These are phyloP conservation scores for Micoletzkya japonica DNA, from an alignment of 2,888 invertebrate genomes.

Conservation along the genomic window DNA sequence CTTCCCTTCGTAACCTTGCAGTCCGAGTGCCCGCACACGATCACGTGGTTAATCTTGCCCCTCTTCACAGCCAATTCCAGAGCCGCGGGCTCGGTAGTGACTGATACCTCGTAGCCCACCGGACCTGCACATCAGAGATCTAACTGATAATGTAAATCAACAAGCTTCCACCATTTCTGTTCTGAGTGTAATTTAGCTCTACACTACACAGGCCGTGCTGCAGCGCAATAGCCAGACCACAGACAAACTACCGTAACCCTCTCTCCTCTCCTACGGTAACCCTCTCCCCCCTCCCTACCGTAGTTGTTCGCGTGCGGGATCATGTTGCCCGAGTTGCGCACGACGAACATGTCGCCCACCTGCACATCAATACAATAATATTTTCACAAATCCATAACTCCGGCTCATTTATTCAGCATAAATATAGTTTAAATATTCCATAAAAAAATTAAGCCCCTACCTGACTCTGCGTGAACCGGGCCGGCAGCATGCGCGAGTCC, in stretches of 20 bases:
- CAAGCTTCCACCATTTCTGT: neutral
- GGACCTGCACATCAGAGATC: conserved; percentile 41
- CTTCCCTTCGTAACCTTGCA: no score
- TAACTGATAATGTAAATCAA: conserved; percentile 1
- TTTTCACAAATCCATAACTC: neutral
- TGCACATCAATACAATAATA: conserved; percentile 68
- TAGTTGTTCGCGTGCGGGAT: conserved; percentile 89
- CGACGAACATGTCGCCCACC: conserved; percentile 96
- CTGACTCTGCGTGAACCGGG: conserved; percentile 82
- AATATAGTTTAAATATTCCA: neutral
- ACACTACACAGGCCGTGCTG: neutral
- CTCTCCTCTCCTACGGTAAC: neutral
- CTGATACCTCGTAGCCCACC: conserved; percentile 69
- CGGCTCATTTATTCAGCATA: no score
- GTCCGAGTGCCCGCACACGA: conserved; percentile 95
- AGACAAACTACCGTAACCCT: no score
- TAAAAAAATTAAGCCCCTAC: neutral
- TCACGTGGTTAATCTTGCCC: conserved; percentile 84
- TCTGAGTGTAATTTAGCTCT: neutral
- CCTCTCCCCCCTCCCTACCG: conserved; percentile 61
- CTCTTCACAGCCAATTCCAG: conserved; percentile 89
- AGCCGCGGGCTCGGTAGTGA: conserved; percentile 92
- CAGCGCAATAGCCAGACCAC: no score
- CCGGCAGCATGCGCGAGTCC: conserved; percentile 95
- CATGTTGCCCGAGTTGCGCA: conserved; percentile 93